phyloP scores from a whole-genome alignment of 1,140 invertebrate genomes.

The Drosophila pallidifrons region DNA sequence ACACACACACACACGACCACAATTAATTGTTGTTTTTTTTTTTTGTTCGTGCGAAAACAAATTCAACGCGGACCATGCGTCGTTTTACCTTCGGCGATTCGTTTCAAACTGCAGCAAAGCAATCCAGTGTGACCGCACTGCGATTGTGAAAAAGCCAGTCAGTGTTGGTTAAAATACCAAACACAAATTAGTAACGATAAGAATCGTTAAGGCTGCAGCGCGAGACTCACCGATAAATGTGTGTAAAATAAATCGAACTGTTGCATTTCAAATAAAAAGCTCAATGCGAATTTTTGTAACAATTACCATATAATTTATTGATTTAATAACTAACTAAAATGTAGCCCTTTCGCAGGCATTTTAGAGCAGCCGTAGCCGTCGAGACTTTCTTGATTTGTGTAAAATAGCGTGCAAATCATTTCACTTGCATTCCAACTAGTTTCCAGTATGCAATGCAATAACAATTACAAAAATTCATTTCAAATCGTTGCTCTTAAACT shows the following conservation, averaged over 20 bases:
- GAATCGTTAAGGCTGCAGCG: neutral
- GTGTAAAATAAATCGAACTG: neutral
- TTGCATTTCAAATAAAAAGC: conserved; percentile 10
- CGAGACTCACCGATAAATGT: too few species aligned
- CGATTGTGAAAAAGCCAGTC: conserved; percentile 2
- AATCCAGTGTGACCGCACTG: conserved; percentile 21
- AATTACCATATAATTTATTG: conserved; percentile 59
- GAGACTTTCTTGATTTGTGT: conserved; percentile 6
- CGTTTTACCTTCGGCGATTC: conserved; percentile 50
- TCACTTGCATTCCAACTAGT: conserved; percentile 28
- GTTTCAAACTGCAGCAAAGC: conserved; percentile 43
- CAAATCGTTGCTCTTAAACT: conserved; percentile 33
- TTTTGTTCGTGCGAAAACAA: conserved; percentile 33
- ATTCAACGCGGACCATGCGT: neutral
- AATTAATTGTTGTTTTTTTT: conserved; percentile 69
- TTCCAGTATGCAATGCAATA: conserved; percentile 36
- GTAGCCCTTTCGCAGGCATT: neutral
- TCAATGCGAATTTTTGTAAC: conserved; percentile 25
- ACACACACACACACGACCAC: conserved; percentile 53
- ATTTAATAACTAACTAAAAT: conserved; percentile 52
- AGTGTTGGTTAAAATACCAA: neutral
- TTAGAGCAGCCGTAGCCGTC: conserved; percentile 7
- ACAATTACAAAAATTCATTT: conserved; percentile 41
- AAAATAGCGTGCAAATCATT: conserved; percentile 28
- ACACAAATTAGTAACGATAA: neutral